Evolutionary conservation across 2,888 invertebrate genomes (phyloP), one percentile per base, ranked within the genome.

Genomic region (Tridacna gigas): DNA sequence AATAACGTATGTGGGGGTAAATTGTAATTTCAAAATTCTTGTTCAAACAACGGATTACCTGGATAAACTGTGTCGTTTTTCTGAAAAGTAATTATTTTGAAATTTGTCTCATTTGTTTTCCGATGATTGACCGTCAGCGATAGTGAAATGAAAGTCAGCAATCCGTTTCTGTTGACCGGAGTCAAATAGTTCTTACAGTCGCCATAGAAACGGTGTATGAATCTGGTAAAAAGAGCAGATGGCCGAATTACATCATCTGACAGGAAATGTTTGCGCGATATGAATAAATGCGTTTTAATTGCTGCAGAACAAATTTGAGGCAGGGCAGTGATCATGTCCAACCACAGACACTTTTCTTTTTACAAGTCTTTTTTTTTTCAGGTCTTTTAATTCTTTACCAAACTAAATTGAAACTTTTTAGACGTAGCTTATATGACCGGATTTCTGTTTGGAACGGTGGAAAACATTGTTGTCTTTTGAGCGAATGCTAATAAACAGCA

Each of bases 281-380:
- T 77, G 80, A 84, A 82, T 86, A 80, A 86, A 80, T 80, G 86
- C 65, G 76, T 26, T 80, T 80, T 86, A 82, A 86, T 86, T 82
- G 82, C 77, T 67, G 45, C 74, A 74, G 82, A 86, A 86, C 84
- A 82, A 56, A 66, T 61, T 45, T 20, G 47, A 77, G 77, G 71
- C 51, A 63, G 77, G 12, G 45, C 69, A 37, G 7, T 37, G 37
- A 37, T 37, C 37, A 37, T 37, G 7, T 37, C 37, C 37, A 7
- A 37, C 37, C 37, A 37, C 37, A 37, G 7, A 37, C 37, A 37
- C 37, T 37, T 37, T 37, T 37, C 37, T 7, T 37, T 37, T 37
- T 37, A 4, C 7, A 37, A 7, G 37, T 7, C 37, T 37, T 37
- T 37, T 37, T n/a, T 4, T 37, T 37, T 37, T 37, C 7, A 37